Evolutionary conservation across 2,797 vertebrate genomes (phyloP).

Genomic region (Coracias cyanogaster): DNA sequence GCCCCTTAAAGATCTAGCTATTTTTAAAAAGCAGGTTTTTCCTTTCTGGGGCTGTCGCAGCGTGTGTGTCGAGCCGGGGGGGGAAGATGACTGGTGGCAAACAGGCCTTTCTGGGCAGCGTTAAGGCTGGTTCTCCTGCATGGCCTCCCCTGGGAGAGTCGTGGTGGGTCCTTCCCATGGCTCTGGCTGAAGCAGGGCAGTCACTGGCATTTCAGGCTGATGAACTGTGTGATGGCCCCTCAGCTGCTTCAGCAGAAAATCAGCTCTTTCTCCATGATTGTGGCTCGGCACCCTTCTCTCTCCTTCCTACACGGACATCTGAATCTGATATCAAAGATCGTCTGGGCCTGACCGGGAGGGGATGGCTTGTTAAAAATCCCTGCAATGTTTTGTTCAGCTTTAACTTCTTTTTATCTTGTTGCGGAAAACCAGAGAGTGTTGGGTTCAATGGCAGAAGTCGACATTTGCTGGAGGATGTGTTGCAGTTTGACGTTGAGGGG

Average conservation of each 20-base stretch:
- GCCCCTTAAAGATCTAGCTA: not conserved
- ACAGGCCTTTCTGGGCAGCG: not conserved
- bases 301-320: not conserved
- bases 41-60: not conserved
- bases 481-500: not conserved
- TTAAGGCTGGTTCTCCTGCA: not conserved
- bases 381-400: not conserved
- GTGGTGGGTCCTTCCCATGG: not conserved
- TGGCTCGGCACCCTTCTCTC: not conserved
- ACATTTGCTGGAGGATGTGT: rapidly evolving
- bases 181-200: not conserved
- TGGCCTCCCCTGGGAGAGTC: not conserved
- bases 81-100: not conserved
- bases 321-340: rapidly evolving
- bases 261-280: rapidly evolving
- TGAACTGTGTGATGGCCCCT: not conserved
- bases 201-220: not conserved
- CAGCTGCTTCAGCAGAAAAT: not conserved
- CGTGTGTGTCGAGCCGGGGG: rapidly evolving
- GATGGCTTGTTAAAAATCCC: not conserved
- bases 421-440: not conserved
- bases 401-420: not conserved
- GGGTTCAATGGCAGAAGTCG: rapidly evolving
- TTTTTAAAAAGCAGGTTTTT: not conserved
- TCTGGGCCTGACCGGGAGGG: not conserved